A percentile compares a stretch with the other conserved stretches of the same genome.
Conservation (phyloP, 2,113 vertebrate species). For the Laticauda laticaudata region DNA sequence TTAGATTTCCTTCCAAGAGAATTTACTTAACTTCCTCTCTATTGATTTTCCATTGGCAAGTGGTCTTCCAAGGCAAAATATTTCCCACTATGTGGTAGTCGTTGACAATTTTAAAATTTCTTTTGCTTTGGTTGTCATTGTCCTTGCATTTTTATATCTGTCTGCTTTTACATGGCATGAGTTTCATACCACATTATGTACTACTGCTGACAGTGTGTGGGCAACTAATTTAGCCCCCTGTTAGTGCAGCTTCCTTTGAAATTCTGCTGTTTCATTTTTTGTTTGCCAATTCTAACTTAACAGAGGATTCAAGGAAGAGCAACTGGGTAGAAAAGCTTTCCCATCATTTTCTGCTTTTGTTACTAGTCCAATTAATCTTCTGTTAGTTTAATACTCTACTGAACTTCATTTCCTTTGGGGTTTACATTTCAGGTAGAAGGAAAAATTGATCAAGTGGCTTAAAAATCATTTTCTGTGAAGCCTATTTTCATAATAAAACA, state of each 20-base stretch:
- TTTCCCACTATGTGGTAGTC: background rate
- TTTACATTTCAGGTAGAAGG: constrained; percentile 10
- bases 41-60: background rate
- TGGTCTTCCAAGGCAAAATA: background rate
- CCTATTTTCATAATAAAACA: constrained; percentile 57
- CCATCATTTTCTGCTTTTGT: background rate
- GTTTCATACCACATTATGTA: background rate
- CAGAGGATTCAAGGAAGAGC: background rate
- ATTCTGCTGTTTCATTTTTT: background rate
- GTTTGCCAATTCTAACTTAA: background rate
- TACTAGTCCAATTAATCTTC: background rate
- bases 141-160: background rate
- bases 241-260: background rate
- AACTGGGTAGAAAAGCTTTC: background rate
- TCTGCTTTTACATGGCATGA: background rate
- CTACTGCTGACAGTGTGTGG: background rate
- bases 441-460: constrained; percentile 20
- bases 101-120: background rate
- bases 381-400: background rate
- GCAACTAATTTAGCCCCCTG: background rate
- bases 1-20: background rate
- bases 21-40: no score
- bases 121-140: background rate
- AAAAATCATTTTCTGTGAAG: constrained; percentile 48
- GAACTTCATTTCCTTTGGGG: background rate